A percentile compares a stretch with the other conserved stretches of the same genome.
Conservation (phyloP, 2,888 invertebrate genomes). For the Cephus rjabovi region DNA sequence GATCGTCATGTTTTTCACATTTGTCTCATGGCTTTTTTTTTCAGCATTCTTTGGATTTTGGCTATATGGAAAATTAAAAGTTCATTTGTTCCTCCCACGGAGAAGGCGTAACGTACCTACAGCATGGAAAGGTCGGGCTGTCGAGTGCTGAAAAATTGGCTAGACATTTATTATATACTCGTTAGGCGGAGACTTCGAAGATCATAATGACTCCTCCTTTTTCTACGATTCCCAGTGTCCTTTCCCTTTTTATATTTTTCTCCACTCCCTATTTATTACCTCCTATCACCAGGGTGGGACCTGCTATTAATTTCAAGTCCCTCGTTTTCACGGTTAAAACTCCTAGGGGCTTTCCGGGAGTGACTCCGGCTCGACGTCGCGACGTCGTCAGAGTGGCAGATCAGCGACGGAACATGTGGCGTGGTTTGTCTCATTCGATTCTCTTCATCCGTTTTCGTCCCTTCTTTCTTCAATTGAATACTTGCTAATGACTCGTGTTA, state of each 20-base stretch:
- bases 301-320: neutral
- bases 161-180: neutral
- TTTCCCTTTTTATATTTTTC: neutral
- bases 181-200: neutral
- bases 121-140: neutral
- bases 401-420: neutral
- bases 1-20: neutral
- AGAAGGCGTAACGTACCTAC: neutral
- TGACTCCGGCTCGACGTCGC: neutral
- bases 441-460: neutral
- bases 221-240: neutral
- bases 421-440: neutral
- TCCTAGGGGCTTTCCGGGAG: neutral
- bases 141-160: neutral
- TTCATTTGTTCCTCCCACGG: neutral
- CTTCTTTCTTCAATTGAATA: neutral
- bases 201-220: neutral
- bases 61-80: neutral
- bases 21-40: neutral
- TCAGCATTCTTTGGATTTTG: neutral
- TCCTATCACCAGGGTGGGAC: neutral
- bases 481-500: neutral
- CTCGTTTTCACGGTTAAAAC: neutral
- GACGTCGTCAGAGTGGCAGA: neutral
- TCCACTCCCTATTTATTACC: neutral